phyloP scores from a whole-genome alignment of 2,113 vertebrate genomes.

The Oenanthe oenanthe region DNA sequence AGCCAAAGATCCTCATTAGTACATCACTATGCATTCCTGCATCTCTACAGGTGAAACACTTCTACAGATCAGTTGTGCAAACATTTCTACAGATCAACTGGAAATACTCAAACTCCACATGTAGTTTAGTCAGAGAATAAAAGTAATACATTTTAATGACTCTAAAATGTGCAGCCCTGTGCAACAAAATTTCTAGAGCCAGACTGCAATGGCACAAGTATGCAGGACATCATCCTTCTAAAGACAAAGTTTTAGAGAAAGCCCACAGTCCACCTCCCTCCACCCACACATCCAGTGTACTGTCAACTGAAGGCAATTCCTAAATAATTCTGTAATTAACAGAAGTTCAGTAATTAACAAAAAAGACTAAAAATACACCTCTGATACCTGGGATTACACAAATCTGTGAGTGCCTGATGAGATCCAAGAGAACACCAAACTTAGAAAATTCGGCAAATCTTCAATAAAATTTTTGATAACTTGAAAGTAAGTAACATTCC shows the following conservation, averaged over 20 bases:
- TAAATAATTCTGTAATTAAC: not conserved
- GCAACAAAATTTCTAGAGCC: not conserved
- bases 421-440: not conserved
- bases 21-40: not conserved
- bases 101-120: not conserved
- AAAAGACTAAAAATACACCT: not conserved
- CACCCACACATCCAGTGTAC: not conserved
- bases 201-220: not conserved
- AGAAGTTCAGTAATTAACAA: not conserved
- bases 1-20: not conserved
- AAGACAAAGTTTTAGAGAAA: not conserved
- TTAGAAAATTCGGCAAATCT: not conserved
- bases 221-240: rapidly evolving
- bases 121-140: not conserved
- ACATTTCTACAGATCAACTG: not conserved
- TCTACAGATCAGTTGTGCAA: not conserved
- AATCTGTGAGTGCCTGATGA: not conserved
- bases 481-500: not conserved
- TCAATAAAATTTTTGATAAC: not conserved
- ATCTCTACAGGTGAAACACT: not conserved
- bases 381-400: not conserved
- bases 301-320: not conserved
- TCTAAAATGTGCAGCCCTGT: not conserved
- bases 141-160: not conserved
- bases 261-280: not conserved